phyloP scores from a whole-genome alignment of 2,113 vertebrate species.

The Apteryx owenii region DNA sequence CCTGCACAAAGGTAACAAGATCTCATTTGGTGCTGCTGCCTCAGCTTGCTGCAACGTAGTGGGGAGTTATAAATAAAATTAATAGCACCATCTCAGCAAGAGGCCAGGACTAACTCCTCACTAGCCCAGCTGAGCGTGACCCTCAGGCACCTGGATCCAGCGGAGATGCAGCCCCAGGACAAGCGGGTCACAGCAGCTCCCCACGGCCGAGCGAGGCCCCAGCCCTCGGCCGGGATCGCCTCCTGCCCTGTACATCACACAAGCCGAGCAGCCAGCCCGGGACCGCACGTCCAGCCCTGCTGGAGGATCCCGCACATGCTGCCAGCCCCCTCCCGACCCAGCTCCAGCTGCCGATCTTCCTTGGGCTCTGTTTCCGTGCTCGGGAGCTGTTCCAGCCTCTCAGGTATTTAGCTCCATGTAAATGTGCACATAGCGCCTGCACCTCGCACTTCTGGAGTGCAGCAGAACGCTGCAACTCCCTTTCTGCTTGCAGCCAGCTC shows the following conservation, averaged over 20 bases:
- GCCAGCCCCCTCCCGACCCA: not conserved
- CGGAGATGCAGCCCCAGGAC: not conserved
- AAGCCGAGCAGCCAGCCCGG: not conserved
- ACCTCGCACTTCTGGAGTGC: not conserved
- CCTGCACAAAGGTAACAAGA: constrained; percentile 16
- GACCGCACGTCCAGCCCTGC: fast-evolving
- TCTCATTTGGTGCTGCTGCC: not conserved
- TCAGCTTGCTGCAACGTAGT: not conserved
- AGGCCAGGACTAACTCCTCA: not conserved
- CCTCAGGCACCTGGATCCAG: not conserved
- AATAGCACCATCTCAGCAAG: not conserved
- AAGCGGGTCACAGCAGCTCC: not conserved
- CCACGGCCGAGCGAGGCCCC: not conserved
- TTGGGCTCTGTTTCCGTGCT: not conserved
- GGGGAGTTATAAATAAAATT: not conserved
- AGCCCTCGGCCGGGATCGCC: not conserved
- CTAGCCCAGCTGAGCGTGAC: not conserved
- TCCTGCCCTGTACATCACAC: not conserved
- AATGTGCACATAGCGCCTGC: not conserved
- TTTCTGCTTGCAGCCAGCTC: constrained; percentile 7
- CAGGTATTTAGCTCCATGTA: fast-evolving
- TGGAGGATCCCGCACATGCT: not conserved
- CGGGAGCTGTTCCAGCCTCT: not conserved
- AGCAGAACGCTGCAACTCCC: not conserved
- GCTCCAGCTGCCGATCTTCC: no score